Evolutionary conservation across 2,113 vertebrate species (phyloP).

Genomic region (Bostrychus sinensis): DNA sequence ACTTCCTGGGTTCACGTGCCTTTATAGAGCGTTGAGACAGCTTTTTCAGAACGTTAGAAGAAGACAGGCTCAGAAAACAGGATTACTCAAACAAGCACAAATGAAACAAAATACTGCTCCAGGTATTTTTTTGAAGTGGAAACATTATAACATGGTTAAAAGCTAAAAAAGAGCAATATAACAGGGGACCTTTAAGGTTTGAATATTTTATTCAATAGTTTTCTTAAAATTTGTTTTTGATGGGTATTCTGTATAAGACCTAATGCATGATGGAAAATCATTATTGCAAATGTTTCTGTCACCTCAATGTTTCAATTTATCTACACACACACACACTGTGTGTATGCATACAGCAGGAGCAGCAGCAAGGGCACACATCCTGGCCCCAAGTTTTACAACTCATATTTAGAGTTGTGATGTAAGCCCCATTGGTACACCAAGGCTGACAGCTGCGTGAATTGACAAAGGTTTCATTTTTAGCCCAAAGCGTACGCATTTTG

Average conservation of each 20-base stretch:
- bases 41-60: no score
- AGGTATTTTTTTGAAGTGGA: no score
- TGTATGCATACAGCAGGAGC: constrained; percentile 14
- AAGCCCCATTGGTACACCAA: constrained; percentile 18
- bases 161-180: no score
- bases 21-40: no score
- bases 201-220: no score
- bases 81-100: no score
- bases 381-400: constrained; percentile 19
- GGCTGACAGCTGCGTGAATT: constrained; percentile 38
- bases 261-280: background rate
- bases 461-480: constrained; percentile 46
- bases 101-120: no score
- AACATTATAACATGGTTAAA: no score
- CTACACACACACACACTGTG: constrained; percentile 6
- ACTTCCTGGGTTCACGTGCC: no score
- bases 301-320: constrained; percentile 18
- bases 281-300: constrained; percentile 21
- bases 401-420: constrained; percentile 28
- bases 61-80: no score
- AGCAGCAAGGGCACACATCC: constrained; percentile 25
- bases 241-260: constrained; percentile 4
- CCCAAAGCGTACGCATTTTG: constrained; percentile 41
- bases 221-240: no score
- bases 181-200: no score